Evolutionary conservation across 2,888 invertebrate species (phyloP), one percentile per base, ranked within the genome.

Genomic region (Hoplodrina blanda): DNA sequence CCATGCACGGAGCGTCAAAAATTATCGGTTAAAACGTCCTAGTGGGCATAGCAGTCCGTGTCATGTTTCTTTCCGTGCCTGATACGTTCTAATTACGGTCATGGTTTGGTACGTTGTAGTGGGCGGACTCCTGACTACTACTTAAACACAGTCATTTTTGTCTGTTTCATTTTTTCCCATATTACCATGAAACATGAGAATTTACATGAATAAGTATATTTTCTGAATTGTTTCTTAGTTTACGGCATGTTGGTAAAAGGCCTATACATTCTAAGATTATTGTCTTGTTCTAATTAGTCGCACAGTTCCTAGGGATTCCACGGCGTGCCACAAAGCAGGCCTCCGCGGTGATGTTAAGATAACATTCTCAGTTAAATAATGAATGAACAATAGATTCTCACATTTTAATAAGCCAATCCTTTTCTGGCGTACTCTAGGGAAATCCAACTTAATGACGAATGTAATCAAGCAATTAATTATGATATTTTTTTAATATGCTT

Each of bases 321-420:
- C 81, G 73, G 67, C 72, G 65, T 60, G 62, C 59, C 62, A 76
- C 74, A 80, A 85, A 83, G 76, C 69, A 69, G 69, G 67, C 62
- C 62, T 75, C 75, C 33, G 55, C 52, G 41, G 65, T 78, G 81
- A 85, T 84, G 44, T 50, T 67, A 69, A 81, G 84, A 85, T 85
- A 80, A 82, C 78, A 80, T 85, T 85, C 81, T 81, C 37, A 68
- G 76, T 78, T 80, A 57, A 79, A 80, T 83, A 76, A 77, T 73
- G 82, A 81, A 84, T 81, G 85, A 81, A 84, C 84, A 84, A 84
- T 84, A 83, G 77, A 74, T 84, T 84, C 85, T 76, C 84, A 84
- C 84, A 82, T 73, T 67, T 72, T 76, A 83, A 76, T 57, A 60
- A 78, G 78, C 66, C 62, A 74, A 69, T 74, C 78, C 76, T 78